phyloP scores from a whole-genome alignment of 2,113 vertebrate genomes.

The Muntiacus reevesi region DNA sequence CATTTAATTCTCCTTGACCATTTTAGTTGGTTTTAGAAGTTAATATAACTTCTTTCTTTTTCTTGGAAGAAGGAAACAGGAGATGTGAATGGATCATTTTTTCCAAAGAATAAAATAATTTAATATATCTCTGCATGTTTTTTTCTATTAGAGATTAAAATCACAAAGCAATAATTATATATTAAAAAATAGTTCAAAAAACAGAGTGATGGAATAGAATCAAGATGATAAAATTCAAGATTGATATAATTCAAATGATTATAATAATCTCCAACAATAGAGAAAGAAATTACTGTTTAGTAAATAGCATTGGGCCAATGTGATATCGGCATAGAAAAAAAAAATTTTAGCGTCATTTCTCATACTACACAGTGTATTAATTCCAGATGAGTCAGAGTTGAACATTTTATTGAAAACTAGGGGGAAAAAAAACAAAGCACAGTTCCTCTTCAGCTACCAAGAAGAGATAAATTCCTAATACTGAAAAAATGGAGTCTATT shows the following conservation, averaged over 20 bases:
- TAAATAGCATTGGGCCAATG: background rate
- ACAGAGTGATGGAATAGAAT: background rate
- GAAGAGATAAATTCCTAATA: background rate
- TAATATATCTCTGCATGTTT: background rate
- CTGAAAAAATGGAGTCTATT: background rate
- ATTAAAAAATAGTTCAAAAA: conserved; percentile 6
- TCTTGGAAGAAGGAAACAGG: background rate
- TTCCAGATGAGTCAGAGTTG: background rate
- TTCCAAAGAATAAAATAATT: background rate
- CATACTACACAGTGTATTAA: background rate
- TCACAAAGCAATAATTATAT: conserved; percentile 34
- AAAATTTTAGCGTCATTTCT: background rate
- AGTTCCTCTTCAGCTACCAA: background rate
- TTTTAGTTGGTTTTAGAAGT: background rate
- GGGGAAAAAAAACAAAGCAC: background rate
- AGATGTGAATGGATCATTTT: background rate
- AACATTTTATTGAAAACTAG: conserved; percentile 15
- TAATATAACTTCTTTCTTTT: background rate
- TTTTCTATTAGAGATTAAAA: conserved; percentile 28
- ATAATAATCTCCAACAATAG: background rate
- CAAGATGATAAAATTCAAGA: background rate
- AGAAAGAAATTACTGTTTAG: conserved; percentile 46
- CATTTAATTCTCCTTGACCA: background rate
- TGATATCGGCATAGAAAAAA: background rate
- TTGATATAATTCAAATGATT: background rate